Base-by-base conservation (phyloP, 2,888 invertebrate species). In the Saturnia japonica region DNA sequence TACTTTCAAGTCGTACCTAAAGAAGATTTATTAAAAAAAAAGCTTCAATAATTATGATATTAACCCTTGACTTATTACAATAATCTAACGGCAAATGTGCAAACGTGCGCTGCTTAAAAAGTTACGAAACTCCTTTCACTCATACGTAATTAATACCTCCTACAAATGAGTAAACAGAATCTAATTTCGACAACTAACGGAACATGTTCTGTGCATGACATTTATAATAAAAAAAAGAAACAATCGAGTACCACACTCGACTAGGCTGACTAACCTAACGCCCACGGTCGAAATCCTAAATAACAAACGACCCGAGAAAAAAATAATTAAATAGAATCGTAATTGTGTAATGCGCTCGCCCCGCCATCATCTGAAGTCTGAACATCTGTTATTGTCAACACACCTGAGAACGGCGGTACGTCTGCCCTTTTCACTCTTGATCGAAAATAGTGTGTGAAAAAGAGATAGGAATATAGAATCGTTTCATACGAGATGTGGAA, bases 371-470 rank as follows among this genome's bases (percentile, higher is more conserved):
- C 80, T 82, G 87, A 91, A 93, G 83, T 85, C 80, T 82, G 87
- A 91, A 94, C 93, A 94, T 93, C 93, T 94, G 94, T 93, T 93
- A 90, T 88, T 91, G 93, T 92, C 91, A 91, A 91, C 92, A 92
- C 93, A 94, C 93, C 93, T 94, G 93, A 93, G 90, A 78, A 80
- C 77, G 76, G 69, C 72, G 72, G 68, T 82, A 72, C 75, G 57
- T 68, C 85, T 75, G 70, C 88, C 89, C 79, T 80, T 80, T 54
- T 86, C 84, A 43, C 71, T 71, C 83, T 14, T 34, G 12, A 0
- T 3, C 1, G 66, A 77, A 72, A 70, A 54, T 1, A 42, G 34
- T 64, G 69, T 1, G 83, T 71, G 42, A 25, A 81, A 90, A 71
- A 75, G 82, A 80, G 89, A 91, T 40, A 71, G 78, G 54, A 47